Base-by-base conservation (phyloP, 2,888 invertebrate genomes). In the Ceratothoa steindachneri region DNA sequence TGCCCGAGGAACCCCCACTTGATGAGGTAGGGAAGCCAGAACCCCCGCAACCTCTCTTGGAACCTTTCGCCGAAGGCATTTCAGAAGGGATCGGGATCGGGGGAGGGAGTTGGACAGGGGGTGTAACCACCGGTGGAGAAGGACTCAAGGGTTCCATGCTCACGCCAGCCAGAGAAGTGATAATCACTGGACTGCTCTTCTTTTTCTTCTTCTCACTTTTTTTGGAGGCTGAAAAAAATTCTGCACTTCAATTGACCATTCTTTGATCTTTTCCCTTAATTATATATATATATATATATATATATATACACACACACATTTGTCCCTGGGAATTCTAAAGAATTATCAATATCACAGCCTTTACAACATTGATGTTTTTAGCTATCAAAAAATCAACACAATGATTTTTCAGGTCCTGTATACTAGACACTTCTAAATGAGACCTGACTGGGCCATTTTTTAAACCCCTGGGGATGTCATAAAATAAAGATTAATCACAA, bases 251-350 rank as follows among this genome's bases (percentile, higher is more conserved):
- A 15, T 41, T 41, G 41, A n/a, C n/a, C n/a, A n/a, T n/a, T n/a
- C n/a, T 15, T 41, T 41, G 41, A 9, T 19, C 15, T 19, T 19
- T 19, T 3, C 5, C 15, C 2, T 19, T 64, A 64, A 19, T 19
- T 64, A 12, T 64, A n/a, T 64, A 64, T n/a, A 64, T 64, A 64
- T 64, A 64, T 64, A 64, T 64, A 64, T 64, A 64, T 64, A 12
- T 64, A 64, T 64, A 64, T 64, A 64, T 64, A 64, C 22, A 7
- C 24, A 64, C 2, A 2, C 22, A 2, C 15, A 67, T 2, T n/a
- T 41, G 2, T 29, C n/a, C n/a, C n/a, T n/a, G n/a, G n/a, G n/a
- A n/a, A 64, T 24, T 31, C 22, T 67, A 67, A 31, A 67, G 30
- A 30, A 24, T 31, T 30, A 67, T 19, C 30, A n/a, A n/a, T n/a